These are phyloP conservation scores for Lasioglossum villosulum DNA, from an alignment of 2,888 invertebrate species.

Conservation along the genomic window DNA sequence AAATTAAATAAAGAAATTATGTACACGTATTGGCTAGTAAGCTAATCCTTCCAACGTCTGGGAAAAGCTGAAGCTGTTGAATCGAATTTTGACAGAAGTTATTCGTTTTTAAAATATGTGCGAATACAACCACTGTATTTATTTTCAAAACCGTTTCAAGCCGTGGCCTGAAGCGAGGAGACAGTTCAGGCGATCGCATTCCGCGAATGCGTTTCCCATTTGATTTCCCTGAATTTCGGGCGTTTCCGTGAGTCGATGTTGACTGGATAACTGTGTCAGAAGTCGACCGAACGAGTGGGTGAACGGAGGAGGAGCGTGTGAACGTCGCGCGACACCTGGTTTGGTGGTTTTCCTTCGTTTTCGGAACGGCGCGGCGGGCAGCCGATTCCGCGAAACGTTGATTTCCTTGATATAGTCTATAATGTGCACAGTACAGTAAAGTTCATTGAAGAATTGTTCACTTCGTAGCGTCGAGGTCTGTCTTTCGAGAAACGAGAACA, in stretches of 20 bases:
- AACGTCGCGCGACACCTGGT: neutral
- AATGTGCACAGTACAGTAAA: slow-evolving; percentile 30
- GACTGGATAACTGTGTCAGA: neutral
- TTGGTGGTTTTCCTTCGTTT: neutral
- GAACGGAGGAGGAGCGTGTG: slow-evolving; percentile 10
- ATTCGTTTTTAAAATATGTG: no score
- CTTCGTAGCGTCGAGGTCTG: slow-evolving; percentile 28
- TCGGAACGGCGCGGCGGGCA: neutral
- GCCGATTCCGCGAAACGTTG: slow-evolving; percentile 57
- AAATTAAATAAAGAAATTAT: no score
- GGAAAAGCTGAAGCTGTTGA: no score
- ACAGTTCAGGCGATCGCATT: slow-evolving; percentile 9
- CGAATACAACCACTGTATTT: neutral
- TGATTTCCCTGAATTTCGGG: neutral
- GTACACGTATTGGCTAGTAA: no score
- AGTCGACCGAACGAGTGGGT: neutral
- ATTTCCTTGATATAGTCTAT: slow-evolving; percentile 70
- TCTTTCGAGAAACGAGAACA: slow-evolving; percentile 27
- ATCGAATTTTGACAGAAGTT: no score
- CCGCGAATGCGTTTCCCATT: slow-evolving; percentile 13
- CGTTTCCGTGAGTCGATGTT: slow-evolving; percentile 4
- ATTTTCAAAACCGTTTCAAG: neutral
- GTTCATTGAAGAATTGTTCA: slow-evolving; percentile 17
- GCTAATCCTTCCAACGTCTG: no score
- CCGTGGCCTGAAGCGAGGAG: neutral